These are phyloP conservation scores for Agrilus planipennis DNA, from an alignment of 1,140 invertebrate species.

Conservation along the genomic window DNA sequence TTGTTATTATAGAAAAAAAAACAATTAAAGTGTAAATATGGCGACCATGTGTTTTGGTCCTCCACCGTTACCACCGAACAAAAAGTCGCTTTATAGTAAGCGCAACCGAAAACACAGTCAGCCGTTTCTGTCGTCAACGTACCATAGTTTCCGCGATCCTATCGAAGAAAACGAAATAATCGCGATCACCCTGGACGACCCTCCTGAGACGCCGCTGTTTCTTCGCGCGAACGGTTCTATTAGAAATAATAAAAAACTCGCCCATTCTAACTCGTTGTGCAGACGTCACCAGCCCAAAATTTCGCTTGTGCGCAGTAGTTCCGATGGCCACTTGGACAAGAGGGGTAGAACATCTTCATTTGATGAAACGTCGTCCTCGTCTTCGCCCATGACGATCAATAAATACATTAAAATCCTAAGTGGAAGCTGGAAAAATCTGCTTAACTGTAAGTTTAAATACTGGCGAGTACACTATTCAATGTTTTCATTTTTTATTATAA, in stretches of 20 bases:
- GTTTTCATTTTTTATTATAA: too few species aligned
- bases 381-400: slow-evolving; percentile 39
- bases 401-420: slow-evolving; percentile 46
- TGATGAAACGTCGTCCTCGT: too few species aligned
- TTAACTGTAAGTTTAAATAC: slow-evolving; percentile 55
- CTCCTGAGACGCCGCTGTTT: slow-evolving; percentile 12
- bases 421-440: slow-evolving; percentile 51
- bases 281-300: slow-evolving; percentile 14
- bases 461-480: too few species aligned
- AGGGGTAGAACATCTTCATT: too few species aligned
- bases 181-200: too few species aligned
- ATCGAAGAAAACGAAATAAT: slow-evolving; percentile 24
- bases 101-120: slow-evolving; percentile 19
- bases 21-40: too few species aligned
- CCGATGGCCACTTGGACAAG: slow-evolving; percentile 30
- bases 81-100: slow-evolving; percentile 21
- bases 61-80: slow-evolving; percentile 32
- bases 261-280: slow-evolving; percentile 26
- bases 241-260: slow-evolving; percentile 15
- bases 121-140: slow-evolving; percentile 27
- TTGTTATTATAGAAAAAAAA: too few species aligned
- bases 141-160: slow-evolving; percentile 32
- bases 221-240: slow-evolving; percentile 6
- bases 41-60: slow-evolving; percentile 33
- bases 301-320: slow-evolving; percentile 26